Conservation (phyloP, 1,140 invertebrate genomes). For the Platorchestia sp. region DNA sequence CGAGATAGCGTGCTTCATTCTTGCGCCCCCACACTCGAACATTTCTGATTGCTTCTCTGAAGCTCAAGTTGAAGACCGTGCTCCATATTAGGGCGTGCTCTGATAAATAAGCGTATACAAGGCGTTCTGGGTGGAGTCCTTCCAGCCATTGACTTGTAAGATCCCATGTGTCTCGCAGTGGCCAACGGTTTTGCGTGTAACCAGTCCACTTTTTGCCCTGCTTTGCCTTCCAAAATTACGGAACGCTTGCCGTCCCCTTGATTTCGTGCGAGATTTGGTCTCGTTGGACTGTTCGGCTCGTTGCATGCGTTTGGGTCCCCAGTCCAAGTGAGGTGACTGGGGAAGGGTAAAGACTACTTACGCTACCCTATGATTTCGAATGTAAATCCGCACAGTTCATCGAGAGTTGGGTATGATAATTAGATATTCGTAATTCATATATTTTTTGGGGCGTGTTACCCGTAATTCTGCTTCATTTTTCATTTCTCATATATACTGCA, state of each 20-base stretch:
- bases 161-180: background rate
- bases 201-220: background rate
- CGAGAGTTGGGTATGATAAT: background rate
- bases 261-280: background rate
- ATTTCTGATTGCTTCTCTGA: background rate
- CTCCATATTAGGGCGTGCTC: background rate
- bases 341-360: background rate
- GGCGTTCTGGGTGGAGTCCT: slow-evolving; percentile 21
- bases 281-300: background rate
- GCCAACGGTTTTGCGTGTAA: slow-evolving; percentile 4
- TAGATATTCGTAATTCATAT: background rate
- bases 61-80: slow-evolving; percentile 7
- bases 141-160: slow-evolving; percentile 9
- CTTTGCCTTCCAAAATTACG: slow-evolving; percentile 3
- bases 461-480: background rate
- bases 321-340: background rate
- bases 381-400: background rate
- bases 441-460: background rate
- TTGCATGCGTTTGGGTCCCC: no score
- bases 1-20: background rate
- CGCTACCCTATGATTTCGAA: background rate
- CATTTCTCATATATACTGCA: no score
- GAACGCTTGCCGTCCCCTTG: background rate
- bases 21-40: slow-evolving; percentile 5
- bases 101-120: slow-evolving; percentile 15